phyloP scores from a whole-genome alignment of 2,888 invertebrate genomes.

The Diadegma fenestrale region DNA sequence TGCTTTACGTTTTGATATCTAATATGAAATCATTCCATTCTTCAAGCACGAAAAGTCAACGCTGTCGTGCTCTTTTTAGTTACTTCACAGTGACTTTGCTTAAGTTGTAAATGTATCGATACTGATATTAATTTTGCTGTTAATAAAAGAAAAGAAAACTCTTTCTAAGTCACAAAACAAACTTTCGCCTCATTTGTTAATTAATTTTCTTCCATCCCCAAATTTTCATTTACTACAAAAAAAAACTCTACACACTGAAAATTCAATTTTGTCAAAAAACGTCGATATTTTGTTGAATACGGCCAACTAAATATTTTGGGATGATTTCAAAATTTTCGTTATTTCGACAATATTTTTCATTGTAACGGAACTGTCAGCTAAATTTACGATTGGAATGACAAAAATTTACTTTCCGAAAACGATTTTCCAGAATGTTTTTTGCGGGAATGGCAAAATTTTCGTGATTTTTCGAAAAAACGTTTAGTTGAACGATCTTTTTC shows the following conservation, averaged over 20 bases:
- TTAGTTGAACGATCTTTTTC: too few species aligned
- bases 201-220: not conserved
- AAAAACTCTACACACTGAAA: not conserved
- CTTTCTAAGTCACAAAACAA: constrained; percentile 78
- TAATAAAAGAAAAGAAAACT: constrained; percentile 75
- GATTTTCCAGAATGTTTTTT: too few species aligned
- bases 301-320: too few species aligned
- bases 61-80: constrained; percentile 31
- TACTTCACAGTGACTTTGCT: constrained; percentile 36
- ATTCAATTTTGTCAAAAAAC: too few species aligned
- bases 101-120: constrained; percentile 71
- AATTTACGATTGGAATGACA: too few species aligned
- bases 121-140: constrained; percentile 78
- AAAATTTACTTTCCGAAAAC: too few species aligned
- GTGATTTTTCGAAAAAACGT: too few species aligned
- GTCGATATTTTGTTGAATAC: too few species aligned
- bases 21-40: constrained; percentile 59
- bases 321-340: too few species aligned
- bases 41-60: constrained; percentile 34
- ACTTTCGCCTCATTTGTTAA: not conserved
- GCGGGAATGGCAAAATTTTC: too few species aligned
- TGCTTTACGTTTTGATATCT: not conserved
- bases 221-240: not conserved
- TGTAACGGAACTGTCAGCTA: too few species aligned
- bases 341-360: too few species aligned